Evolutionary conservation across 1,140 invertebrate species (phyloP).

Genomic region (Bacillus rossius): DNA sequence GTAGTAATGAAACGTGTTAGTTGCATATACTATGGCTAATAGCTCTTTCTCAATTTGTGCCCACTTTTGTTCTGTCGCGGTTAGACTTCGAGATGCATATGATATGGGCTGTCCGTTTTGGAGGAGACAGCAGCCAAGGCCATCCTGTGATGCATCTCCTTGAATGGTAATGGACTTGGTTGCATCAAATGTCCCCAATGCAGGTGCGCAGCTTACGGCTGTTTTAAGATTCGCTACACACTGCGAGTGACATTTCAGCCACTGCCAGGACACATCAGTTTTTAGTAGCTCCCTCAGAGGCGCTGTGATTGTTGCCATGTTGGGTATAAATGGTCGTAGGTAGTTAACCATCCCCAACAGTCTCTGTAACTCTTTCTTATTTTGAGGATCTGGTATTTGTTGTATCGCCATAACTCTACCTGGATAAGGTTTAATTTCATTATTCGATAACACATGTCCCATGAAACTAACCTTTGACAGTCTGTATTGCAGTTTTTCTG

Average conservation of each 20-base stretch:
- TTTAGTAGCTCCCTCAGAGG: background rate
- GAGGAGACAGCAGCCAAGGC: conserved; percentile 21
- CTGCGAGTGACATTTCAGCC: background rate
- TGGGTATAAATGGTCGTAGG: conserved; percentile 17
- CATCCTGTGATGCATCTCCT: background rate
- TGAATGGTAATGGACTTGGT: conserved; percentile 6
- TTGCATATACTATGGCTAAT: conserved; percentile 24
- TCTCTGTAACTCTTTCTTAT: conserved; percentile 32
- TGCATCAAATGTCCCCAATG: too few species aligned
- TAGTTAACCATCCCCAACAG: conserved; percentile 39
- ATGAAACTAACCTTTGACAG: conserved; percentile 34
- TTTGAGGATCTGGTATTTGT: conserved; percentile 32
- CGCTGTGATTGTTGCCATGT: background rate
- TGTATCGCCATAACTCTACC: conserved; percentile 36
- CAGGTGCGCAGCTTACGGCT: background rate
- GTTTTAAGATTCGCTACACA: background rate
- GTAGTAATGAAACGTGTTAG: conserved; percentile 24
- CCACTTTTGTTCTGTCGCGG: too few species aligned
- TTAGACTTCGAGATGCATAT: conserved; percentile 26
- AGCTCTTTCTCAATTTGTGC: background rate
- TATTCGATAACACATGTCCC: conserved; percentile 19
- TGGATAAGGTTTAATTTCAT: conserved; percentile 36
- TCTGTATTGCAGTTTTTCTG: conserved; percentile 37
- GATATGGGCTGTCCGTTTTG: conserved; percentile 34
- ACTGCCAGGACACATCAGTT: background rate